Conservation (phyloP, 2,888 invertebrate genomes). For the Mechanitis mazaeus region DNA sequence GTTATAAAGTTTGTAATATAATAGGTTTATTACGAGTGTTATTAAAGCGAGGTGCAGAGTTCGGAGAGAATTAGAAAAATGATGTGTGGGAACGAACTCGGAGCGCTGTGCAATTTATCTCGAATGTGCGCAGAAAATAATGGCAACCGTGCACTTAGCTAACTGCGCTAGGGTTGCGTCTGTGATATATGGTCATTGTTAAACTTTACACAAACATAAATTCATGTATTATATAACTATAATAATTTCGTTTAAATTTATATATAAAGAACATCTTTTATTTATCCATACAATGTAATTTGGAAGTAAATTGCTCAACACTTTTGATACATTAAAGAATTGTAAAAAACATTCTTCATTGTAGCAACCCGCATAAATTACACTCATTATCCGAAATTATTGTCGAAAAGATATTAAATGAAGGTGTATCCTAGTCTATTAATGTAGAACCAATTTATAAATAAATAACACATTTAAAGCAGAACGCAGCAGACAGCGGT, state of each 20-base stretch:
- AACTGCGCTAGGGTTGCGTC: constrained; percentile 49
- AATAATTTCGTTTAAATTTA: too few species aligned
- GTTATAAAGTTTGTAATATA: constrained; percentile 28
- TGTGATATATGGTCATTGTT: constrained; percentile 20
- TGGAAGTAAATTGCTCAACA: constrained; percentile 51
- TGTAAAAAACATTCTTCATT: constrained; percentile 36
- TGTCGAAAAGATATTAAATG: constrained; percentile 71
- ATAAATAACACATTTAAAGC: constrained; percentile 73
- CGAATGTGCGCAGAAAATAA: constrained; percentile 64
- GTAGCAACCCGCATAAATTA: constrained; percentile 51
- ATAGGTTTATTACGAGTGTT: constrained; percentile 38
- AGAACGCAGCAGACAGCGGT: constrained; percentile 53
- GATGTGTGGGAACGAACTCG: constrained; percentile 66
- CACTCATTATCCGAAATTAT: constrained; percentile 64
- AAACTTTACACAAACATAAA: constrained; percentile 6
- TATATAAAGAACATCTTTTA: constrained; percentile 9
- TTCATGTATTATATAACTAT: too few species aligned
- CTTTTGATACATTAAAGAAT: constrained; percentile 38
- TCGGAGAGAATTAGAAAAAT: constrained; percentile 64
- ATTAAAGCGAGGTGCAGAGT: constrained; percentile 54
- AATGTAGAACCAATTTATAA: constrained; percentile 71
- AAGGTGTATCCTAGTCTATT: constrained; percentile 70
- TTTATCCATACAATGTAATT: constrained; percentile 38
- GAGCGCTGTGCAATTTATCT: constrained; percentile 59
- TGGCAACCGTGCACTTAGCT: constrained; percentile 55